Evolutionary conservation across 2,888 invertebrate genomes (phyloP).

Genomic region (Eupelmus urozonus): DNA sequence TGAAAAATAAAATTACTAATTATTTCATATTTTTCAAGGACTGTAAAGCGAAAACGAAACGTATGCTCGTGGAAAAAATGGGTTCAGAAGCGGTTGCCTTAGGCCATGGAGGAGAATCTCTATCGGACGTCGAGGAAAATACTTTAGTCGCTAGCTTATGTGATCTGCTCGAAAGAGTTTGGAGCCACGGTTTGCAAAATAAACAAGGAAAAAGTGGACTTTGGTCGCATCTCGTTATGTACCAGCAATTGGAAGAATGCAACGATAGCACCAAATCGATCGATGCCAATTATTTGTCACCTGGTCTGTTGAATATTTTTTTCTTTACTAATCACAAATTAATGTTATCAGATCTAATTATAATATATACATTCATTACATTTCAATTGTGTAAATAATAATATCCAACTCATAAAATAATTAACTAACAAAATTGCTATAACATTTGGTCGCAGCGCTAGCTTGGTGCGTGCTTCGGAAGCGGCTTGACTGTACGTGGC

Average conservation of each 20-base stretch:
- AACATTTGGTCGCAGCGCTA: slow-evolving; percentile 83
- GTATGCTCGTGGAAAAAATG: slow-evolving; percentile 99
- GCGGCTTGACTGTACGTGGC: slow-evolving; percentile 92
- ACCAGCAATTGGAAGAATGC: slow-evolving; percentile 89
- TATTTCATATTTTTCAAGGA: slow-evolving; percentile 80
- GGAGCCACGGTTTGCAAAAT: slow-evolving; percentile 97
- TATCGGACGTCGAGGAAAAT: slow-evolving; percentile 93
- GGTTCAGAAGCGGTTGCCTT: slow-evolving; percentile 97
- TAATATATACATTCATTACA: not conserved
- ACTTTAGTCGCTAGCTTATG: slow-evolving; percentile 98
- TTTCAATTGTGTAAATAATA: slow-evolving; percentile 45
- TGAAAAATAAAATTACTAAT: slow-evolving; percentile 1
- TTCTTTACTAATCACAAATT: slow-evolving; percentile 29
- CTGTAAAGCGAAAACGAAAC: slow-evolving; percentile 95
- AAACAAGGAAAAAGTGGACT: slow-evolving; percentile 98
- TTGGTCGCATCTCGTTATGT: slow-evolving; percentile 96
- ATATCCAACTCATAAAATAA: slow-evolving; percentile 25
- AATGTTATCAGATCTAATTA: slow-evolving; percentile 1
- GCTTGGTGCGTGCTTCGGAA: slow-evolving; percentile 96
- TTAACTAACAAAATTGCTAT: slow-evolving; percentile 56
- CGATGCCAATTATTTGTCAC: slow-evolving; percentile 82
- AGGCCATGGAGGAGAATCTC: slow-evolving; percentile 89
- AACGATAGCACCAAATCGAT: slow-evolving; percentile 80
- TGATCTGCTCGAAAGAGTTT: slow-evolving; percentile 96
- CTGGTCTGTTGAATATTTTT: slow-evolving; percentile 78